Evolutionary conservation across 2,797 vertebrate genomes (phyloP).

Genomic region (Alfaro cultratus): DNA sequence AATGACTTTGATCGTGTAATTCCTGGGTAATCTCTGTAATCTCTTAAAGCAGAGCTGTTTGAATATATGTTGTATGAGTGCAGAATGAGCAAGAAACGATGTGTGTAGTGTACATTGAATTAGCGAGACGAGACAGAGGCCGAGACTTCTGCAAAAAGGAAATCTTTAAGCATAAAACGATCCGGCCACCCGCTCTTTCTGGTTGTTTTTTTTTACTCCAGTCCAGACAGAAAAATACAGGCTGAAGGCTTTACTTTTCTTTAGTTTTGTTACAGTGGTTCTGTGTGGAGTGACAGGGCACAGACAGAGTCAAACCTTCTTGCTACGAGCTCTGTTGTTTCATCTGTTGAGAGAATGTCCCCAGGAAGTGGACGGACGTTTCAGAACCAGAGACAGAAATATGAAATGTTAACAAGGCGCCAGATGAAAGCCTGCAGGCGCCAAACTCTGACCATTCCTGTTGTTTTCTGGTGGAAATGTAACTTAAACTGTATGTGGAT

Average conservation of each 20-base stretch:
- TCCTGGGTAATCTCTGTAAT: constrained; percentile 86
- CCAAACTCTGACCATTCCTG: constrained; percentile 12
- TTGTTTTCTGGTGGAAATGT: background rate
- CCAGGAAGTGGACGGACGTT: background rate
- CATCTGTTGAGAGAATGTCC: background rate
- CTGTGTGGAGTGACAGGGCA: background rate
- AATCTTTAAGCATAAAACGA: constrained; percentile 58
- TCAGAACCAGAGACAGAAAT: constrained; percentile 5
- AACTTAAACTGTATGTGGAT: background rate
- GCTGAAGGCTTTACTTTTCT: background rate
- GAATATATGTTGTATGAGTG: constrained; percentile 68
- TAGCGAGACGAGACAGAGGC: constrained; percentile 58
- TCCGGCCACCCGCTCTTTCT: constrained; percentile 16
- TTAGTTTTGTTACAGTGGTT: background rate
- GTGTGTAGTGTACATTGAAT: constrained; percentile 56
- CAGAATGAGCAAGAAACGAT: constrained; percentile 27
- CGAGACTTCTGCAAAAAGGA: constrained; percentile 37
- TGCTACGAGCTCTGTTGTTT: background rate
- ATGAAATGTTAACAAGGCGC: constrained; percentile 1
- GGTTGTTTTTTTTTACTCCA: constrained; percentile 2
- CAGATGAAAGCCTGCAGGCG: background rate
- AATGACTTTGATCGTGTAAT: constrained; percentile 85
- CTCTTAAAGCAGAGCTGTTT: constrained; percentile 79
- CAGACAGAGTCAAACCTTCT: background rate
- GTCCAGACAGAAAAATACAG: constrained; percentile 2